Percentiles rank a stretch among this genome's conserved stretches.
phyloP scores from a whole-genome alignment of 2,888 invertebrate species.

The Melanargia galathea region DNA sequence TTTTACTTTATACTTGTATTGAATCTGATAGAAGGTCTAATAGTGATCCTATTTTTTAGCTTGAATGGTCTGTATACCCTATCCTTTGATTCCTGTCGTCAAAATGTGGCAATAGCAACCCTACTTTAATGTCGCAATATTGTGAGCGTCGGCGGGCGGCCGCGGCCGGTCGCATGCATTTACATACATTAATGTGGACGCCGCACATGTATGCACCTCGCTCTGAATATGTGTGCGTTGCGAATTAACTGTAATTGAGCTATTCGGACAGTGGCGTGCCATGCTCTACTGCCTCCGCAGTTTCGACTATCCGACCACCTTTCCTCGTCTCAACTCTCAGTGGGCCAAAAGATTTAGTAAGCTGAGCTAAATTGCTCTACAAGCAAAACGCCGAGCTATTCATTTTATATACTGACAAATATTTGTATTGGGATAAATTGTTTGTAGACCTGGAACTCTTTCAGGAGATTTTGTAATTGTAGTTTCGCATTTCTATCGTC shows the following conservation, averaged over 20 bases:
- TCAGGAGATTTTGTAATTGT: background rate
- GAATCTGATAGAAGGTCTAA: background rate
- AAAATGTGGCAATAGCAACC: slow-evolving; percentile 14
- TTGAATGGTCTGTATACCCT: background rate
- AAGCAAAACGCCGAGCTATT: slow-evolving; percentile 4
- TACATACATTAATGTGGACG: slow-evolving; percentile 80
- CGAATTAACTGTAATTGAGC: slow-evolving; percentile 82
- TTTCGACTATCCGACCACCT: slow-evolving; percentile 55
- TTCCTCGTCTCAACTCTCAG: slow-evolving; percentile 36
- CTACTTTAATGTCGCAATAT: slow-evolving; percentile 73
- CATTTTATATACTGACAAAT: background rate
- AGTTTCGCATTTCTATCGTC: background rate
- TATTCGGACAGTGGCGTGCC: slow-evolving; percentile 73
- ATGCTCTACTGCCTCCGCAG: slow-evolving; percentile 66
- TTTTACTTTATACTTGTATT: too few relatives aligned
- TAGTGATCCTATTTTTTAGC: background rate
- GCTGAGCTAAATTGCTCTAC: slow-evolving; percentile 15
- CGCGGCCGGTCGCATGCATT: slow-evolving; percentile 79
- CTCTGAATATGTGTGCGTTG: slow-evolving; percentile 77
- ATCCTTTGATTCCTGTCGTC: slow-evolving; percentile 4
- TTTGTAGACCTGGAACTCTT: background rate
- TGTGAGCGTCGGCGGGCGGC: slow-evolving; percentile 71
- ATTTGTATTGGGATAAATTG: background rate
- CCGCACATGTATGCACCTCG: slow-evolving; percentile 74
- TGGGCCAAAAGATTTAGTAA: slow-evolving; percentile 19